A percentile compares a stretch with the other conserved stretches of the same genome.
phyloP scores from a whole-genome alignment of 2,888 invertebrate species.

The Epinotia ramella region DNA sequence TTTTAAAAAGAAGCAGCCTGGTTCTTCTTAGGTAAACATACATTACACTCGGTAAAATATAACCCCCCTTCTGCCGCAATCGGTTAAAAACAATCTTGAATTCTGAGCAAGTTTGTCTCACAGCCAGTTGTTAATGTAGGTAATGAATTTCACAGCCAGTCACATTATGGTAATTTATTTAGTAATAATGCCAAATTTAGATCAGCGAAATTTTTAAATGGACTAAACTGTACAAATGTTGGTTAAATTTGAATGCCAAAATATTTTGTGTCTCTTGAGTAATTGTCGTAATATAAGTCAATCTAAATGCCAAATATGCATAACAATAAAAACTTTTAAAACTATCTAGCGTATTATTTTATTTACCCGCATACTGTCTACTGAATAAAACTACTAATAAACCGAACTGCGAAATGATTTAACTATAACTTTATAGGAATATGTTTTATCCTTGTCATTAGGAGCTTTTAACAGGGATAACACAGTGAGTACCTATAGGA shows the following conservation, averaged over 20 bases:
- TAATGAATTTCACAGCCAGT: not conserved
- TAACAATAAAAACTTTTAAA: constrained; percentile 30
- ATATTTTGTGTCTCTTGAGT: constrained; percentile 21
- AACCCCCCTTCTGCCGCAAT: too few species aligned
- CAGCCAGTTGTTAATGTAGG: not conserved
- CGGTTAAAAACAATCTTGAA: too few species aligned
- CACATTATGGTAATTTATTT: not conserved
- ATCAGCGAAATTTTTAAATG: not conserved
- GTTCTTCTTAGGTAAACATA: too few species aligned
- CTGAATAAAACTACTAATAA: not conserved
- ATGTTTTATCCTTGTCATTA: too few species aligned
- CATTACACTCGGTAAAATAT: too few species aligned
- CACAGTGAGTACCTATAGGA: too few species aligned
- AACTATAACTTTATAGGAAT: too few species aligned
- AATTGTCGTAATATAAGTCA: constrained; percentile 21
- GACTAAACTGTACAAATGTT: not conserved
- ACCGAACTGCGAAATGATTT: too few species aligned
- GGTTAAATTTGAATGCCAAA: constrained; percentile 14
- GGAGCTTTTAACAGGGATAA: too few species aligned
- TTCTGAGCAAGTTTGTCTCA: too few species aligned
- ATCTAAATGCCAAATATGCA: constrained; percentile 35
- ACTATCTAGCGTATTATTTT: not conserved
- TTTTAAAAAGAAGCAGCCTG: too few species aligned
- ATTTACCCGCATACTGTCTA: not conserved
- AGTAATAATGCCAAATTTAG: not conserved